These are phyloP conservation scores for Pollenia labialis DNA, from an alignment of 2,888 invertebrate species.

Conservation along the genomic window DNA sequence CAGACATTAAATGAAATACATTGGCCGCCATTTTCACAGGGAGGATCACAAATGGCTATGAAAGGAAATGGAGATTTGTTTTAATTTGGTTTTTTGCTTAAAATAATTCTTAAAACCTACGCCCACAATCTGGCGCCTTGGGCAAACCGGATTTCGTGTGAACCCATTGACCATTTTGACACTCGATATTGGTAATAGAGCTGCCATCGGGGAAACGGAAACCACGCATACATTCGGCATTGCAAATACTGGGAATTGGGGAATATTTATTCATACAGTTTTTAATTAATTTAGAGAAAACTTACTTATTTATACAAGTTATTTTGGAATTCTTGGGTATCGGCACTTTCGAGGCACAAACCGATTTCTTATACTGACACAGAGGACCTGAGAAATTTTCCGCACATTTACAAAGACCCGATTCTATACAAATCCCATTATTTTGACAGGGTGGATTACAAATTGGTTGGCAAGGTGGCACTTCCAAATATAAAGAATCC, in stretches of 20 bases:
- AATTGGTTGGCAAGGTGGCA: conserved; percentile 89
- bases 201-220: conserved; percentile 90
- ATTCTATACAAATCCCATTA: conserved; percentile 91
- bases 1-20: conserved; percentile 91
- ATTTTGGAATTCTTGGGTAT: conserved; percentile 88
- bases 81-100: neutral
- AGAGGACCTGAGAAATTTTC: conserved; percentile 89
- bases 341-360: conserved; percentile 88
- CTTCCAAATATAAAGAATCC: conserved; percentile 80
- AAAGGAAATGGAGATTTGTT: neutral
- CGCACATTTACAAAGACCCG: conserved; percentile 91
- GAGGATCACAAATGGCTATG: conserved; percentile 87
- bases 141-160: conserved; percentile 87
- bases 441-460: conserved; percentile 91
- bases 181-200: conserved; percentile 87
- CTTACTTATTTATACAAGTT: conserved; percentile 88
- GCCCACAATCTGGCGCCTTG: conserved; percentile 89
- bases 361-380: conserved; percentile 90
- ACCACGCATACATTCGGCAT: conserved; percentile 87
- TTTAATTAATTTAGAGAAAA: conserved; percentile 62
- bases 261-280: too few species aligned
- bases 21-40: conserved; percentile 92
- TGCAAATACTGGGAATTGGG: conserved; percentile 86
- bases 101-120: conserved; percentile 84
- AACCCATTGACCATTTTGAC: conserved; percentile 89